Conservation (phyloP, 2,113 vertebrate species). For the Malurus melanocephalus region DNA sequence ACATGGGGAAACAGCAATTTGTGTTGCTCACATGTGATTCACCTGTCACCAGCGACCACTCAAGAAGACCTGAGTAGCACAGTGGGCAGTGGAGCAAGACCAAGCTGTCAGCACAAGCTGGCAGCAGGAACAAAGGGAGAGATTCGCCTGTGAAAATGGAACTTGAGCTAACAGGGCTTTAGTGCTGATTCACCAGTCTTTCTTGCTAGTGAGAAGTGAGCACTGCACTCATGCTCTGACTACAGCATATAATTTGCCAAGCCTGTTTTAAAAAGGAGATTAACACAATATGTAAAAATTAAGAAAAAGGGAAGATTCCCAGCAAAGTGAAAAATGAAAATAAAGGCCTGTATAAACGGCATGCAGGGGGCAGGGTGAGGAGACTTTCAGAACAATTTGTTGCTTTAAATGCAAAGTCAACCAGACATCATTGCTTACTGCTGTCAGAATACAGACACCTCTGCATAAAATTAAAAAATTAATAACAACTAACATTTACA, state of each 20-base stretch:
- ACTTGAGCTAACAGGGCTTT: neutral
- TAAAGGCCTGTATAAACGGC: neutral
- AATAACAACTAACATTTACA: neutral
- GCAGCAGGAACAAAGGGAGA: neutral
- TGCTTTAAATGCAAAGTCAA: neutral
- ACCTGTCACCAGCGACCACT: neutral
- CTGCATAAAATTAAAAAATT: neutral
- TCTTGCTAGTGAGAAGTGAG: neutral
- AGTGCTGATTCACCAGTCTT: neutral
- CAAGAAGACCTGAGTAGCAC: neutral
- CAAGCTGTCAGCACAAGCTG: neutral
- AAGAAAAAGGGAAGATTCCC: neutral
- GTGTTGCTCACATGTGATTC: neutral
- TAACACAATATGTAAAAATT: neutral
- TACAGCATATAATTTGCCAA: neutral
- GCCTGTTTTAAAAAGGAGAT: neutral
- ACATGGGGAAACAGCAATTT: neutral
- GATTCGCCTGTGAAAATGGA: neutral
- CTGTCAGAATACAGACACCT: neutral
- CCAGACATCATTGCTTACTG: neutral
- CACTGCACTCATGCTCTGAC: fast-evolving
- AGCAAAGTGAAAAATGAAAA: neutral
- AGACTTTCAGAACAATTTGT: neutral
- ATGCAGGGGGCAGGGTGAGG: neutral
- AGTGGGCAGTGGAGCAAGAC: neutral